Conservation (phyloP, 2,113 vertebrate species). For the Noctilio leporinus region DNA sequence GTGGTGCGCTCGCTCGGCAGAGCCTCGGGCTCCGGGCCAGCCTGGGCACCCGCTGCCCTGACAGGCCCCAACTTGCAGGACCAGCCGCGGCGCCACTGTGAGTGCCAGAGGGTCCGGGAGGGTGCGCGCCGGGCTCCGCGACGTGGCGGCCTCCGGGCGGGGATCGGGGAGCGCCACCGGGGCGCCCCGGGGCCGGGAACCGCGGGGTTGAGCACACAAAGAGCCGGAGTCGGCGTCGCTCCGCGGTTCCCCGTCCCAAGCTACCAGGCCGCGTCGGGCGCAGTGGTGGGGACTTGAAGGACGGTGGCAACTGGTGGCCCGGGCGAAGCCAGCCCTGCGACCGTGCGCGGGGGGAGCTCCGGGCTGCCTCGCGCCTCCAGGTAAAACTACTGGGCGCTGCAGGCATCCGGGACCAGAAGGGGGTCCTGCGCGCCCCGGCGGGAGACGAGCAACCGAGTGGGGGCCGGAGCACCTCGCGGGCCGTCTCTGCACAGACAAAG, state of each 20-base stretch:
- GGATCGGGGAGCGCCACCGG: not conserved
- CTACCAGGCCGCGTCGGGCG: not conserved
- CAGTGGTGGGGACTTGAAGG: not conserved
- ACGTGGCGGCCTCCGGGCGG: not conserved
- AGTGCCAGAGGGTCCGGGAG: constrained; percentile 36
- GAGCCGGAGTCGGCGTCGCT: not conserved
- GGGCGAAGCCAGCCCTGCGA: not conserved
- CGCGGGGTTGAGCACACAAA: not conserved
- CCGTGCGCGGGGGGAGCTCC: not conserved
- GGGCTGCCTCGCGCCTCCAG: not conserved
- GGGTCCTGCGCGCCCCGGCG: not conserved
- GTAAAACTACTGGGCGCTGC: not conserved
- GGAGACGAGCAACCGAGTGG: not conserved
- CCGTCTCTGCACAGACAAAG: constrained; percentile 54
- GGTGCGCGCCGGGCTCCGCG: not conserved
- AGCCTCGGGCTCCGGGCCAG: constrained; percentile 41
- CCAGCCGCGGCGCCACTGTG: constrained; percentile 67
- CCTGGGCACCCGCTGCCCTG: constrained; percentile 57
- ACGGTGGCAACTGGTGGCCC: constrained; percentile 47
- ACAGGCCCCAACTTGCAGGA: constrained; percentile 40
- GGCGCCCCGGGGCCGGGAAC: not conserved
- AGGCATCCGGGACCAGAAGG: not conserved
- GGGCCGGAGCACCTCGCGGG: not conserved
- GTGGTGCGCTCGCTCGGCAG: constrained; percentile 51
- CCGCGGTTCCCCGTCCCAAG: not conserved